A percentile compares a stretch with the other conserved stretches of the same genome.
phyloP scores from a whole-genome alignment of 2,797 vertebrate species.

The Momotus momota region DNA sequence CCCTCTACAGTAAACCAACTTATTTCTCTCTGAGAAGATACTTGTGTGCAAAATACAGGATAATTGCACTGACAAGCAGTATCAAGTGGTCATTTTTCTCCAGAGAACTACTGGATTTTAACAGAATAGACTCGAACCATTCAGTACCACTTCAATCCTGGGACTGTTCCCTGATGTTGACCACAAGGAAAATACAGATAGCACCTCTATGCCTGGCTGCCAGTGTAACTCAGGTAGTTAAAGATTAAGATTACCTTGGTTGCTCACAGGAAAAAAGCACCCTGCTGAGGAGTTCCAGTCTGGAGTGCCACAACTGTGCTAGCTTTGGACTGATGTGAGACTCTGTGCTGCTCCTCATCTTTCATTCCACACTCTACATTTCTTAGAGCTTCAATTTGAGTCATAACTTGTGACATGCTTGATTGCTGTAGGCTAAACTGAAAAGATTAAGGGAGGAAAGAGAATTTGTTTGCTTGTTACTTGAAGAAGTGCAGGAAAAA shows the following conservation, averaged over 20 bases:
- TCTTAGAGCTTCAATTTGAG: not conserved
- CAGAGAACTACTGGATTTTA: not conserved
- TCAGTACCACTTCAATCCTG: not conserved
- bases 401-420: not conserved
- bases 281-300: not conserved
- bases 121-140: not conserved
- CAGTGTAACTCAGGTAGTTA: not conserved
- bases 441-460: not conserved
- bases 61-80: not conserved
- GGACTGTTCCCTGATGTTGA: not conserved
- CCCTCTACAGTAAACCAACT: not conserved
- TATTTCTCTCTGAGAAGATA: not conserved
- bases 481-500: not conserved
- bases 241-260: not conserved
- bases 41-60: not conserved
- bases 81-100: not conserved
- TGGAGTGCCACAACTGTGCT: not conserved
- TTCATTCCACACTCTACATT: not conserved
- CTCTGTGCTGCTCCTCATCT: not conserved
- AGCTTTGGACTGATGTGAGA: not conserved
- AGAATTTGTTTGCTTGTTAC: not conserved
- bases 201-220: not conserved
- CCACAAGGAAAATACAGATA: not conserved
- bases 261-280: not conserved
- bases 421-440: not conserved